These are phyloP conservation scores for Morpho achilles DNA, from an alignment of 2,888 invertebrate genomes.

Conservation along the genomic window DNA sequence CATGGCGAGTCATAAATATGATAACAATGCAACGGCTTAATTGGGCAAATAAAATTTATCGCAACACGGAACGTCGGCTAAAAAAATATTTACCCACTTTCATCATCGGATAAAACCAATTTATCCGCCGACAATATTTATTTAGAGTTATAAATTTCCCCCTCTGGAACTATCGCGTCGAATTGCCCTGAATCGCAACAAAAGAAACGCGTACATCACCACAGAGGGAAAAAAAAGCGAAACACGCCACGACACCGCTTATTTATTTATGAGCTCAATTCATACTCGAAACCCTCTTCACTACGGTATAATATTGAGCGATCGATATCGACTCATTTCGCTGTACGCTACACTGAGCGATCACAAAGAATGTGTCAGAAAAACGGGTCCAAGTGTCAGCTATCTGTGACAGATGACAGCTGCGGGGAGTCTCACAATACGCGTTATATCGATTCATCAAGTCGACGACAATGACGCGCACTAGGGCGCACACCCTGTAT, in stretches of 20 bases:
- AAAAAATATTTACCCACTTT: slow-evolving; percentile 26
- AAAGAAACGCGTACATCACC: slow-evolving; percentile 61
- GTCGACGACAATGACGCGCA: slow-evolving; percentile 54
- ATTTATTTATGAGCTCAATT: slow-evolving; percentile 75
- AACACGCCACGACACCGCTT: slow-evolving; percentile 71
- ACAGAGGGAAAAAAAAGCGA: slow-evolving; percentile 43
- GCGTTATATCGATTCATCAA: slow-evolving; percentile 67
- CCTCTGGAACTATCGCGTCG: slow-evolving; percentile 42
- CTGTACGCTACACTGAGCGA: slow-evolving; percentile 54
- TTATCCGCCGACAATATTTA: slow-evolving; percentile 37
- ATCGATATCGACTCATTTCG: slow-evolving; percentile 74
- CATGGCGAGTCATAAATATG: slow-evolving; percentile 9
- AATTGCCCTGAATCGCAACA: slow-evolving; percentile 61
- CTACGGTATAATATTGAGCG: slow-evolving; percentile 62
- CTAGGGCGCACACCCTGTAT: slow-evolving; percentile 57
- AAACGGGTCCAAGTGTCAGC: slow-evolving; percentile 70
- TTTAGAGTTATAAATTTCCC: slow-evolving; percentile 39
- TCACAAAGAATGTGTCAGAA: slow-evolving; percentile 66
- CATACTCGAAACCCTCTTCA: slow-evolving; percentile 57
- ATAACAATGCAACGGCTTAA: slow-evolving; percentile 17
- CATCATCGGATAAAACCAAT: slow-evolving; percentile 31
- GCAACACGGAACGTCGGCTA: slow-evolving; percentile 19
- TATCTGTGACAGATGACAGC: slow-evolving; percentile 71
- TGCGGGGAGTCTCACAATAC: slow-evolving; percentile 64
- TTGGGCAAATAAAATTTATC: slow-evolving; percentile 20